Conservation (phyloP, 2,113 vertebrate species). For the Vimba vimba region DNA sequence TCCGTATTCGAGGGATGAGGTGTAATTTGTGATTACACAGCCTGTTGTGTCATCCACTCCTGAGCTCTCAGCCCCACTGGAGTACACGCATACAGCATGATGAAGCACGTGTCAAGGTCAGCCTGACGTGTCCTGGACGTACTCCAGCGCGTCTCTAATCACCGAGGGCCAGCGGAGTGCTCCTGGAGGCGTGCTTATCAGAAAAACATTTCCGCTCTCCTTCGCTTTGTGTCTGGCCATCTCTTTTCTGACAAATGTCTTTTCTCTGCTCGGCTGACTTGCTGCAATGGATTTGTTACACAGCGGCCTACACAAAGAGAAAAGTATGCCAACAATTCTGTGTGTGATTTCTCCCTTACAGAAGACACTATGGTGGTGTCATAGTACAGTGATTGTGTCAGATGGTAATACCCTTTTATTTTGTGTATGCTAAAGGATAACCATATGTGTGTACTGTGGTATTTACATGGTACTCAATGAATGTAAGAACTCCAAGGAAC, state of each 20-base stretch:
- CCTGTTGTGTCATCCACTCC: conserved; percentile 44
- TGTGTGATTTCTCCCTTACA: background rate
- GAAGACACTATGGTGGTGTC: background rate
- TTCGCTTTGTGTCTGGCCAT: conserved; percentile 27
- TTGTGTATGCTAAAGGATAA: background rate
- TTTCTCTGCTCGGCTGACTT: conserved; percentile 16
- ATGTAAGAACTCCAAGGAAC: background rate
- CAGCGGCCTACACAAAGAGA: background rate
- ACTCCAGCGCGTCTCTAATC: conserved; percentile 39
- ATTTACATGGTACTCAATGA: background rate
- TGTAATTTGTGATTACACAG: conserved; percentile 52
- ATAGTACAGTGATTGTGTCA: background rate
- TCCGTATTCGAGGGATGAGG: background rate
- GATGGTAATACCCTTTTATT: background rate
- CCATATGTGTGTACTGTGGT: background rate
- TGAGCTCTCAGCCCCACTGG: conserved; percentile 47
- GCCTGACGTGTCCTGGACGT: conserved; percentile 49
- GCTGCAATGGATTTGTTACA: conserved; percentile 27
- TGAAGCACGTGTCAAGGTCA: conserved; percentile 54
- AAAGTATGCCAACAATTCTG: conserved; percentile 2
- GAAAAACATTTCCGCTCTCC: conserved; percentile 39
- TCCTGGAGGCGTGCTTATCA: conserved; percentile 37
- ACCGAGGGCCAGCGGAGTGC: conserved; percentile 5
- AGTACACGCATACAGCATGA: conserved; percentile 50
- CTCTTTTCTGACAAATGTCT: conserved; percentile 8